These are phyloP conservation scores for Sinhomidia bicolor DNA, from an alignment of 2,888 invertebrate species.

Conservation along the genomic window DNA sequence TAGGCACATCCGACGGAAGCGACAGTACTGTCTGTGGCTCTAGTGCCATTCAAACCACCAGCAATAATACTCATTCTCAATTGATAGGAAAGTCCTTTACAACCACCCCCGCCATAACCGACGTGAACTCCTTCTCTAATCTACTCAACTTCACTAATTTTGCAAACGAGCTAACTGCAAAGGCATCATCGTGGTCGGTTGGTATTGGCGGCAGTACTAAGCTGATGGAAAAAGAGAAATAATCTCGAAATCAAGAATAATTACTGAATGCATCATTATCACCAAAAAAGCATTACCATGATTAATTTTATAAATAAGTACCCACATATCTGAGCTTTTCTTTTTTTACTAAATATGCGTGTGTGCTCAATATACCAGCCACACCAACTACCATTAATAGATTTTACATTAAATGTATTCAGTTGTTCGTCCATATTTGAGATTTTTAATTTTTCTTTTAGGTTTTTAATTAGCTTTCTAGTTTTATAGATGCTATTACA, in stretches of 20 bases:
- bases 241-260: conserved; percentile 31
- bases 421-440: neutral
- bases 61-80: neutral
- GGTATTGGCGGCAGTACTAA: neutral
- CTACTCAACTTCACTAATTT: conserved; percentile 29
- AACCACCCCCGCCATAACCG: neutral
- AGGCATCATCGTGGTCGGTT: conserved; percentile 12
- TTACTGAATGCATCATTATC: neutral
- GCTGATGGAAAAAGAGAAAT: conserved; percentile 49
- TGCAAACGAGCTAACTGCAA: conserved; percentile 1
- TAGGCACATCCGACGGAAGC: conserved; percentile 24
- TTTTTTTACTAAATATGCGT: too few species aligned
- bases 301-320: too few species aligned
- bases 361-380: too few species aligned
- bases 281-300: neutral
- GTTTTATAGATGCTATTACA: too few species aligned
- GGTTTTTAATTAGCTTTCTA: too few species aligned
- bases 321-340: too few species aligned
- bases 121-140: conserved; percentile 37
- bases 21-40: neutral
- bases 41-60: neutral
- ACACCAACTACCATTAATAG: too few species aligned
- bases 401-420: too few species aligned
- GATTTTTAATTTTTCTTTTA: conserved; percentile 13
- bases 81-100: neutral